phyloP scores from a whole-genome alignment of 2,797 vertebrate genomes.

The Enteromius mattozi region DNA sequence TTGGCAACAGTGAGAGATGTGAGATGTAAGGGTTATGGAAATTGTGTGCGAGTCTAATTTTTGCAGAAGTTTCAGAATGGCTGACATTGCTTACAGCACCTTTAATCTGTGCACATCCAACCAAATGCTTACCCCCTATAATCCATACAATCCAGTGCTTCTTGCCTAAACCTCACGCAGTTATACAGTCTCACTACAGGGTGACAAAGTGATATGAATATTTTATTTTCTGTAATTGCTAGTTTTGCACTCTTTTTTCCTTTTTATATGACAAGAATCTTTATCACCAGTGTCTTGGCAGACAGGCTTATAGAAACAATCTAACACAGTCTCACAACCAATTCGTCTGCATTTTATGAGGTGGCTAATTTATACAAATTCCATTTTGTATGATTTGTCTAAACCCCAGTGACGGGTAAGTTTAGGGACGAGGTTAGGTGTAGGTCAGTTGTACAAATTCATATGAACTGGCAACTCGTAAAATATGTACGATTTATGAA shows the following conservation, averaged over 20 bases:
- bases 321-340: too few relatives aligned
- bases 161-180: constrained; percentile 14
- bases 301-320: not conserved
- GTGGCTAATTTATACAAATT: too few relatives aligned
- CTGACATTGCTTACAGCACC: constrained; percentile 11
- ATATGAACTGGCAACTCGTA: too few relatives aligned
- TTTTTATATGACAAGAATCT: not conserved
- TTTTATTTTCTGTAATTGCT: constrained; percentile 14
- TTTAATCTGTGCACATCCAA: not conserved
- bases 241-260: constrained; percentile 35
- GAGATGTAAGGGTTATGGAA: not conserved
- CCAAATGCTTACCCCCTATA: not conserved
- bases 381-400: too few relatives aligned
- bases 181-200: constrained; percentile 1
- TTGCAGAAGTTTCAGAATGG: not conserved
- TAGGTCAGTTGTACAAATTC: too few relatives aligned
- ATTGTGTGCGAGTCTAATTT: not conserved
- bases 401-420: too few relatives aligned
- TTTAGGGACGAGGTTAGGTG: too few relatives aligned
- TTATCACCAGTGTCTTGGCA: not conserved
- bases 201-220: not conserved
- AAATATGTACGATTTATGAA: too few relatives aligned
- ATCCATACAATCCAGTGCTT: not conserved
- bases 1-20: not conserved
- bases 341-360: too few relatives aligned